These are phyloP conservation scores for Temnothorax nylanderi DNA, from an alignment of 1,140 invertebrate genomes.

Conservation along the genomic window DNA sequence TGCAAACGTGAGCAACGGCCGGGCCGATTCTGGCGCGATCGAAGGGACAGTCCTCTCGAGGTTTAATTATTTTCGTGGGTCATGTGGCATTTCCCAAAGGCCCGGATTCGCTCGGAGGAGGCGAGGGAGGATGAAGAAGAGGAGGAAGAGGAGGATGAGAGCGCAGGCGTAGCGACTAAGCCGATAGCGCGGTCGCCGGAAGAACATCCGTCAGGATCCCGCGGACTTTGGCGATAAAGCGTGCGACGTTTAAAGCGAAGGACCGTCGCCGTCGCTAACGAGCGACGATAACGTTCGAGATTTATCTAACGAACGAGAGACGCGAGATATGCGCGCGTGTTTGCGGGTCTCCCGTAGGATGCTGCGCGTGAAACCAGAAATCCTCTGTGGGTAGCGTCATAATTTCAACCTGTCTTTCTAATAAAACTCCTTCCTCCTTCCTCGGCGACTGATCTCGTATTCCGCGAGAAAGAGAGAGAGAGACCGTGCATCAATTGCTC, in stretches of 20 bases:
- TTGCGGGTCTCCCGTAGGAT: neutral
- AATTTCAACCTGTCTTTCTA: neutral
- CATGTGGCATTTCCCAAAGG: conserved; percentile 4
- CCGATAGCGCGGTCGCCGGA: conserved; percentile 50
- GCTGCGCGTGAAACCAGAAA: neutral
- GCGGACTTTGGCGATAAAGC: conserved; percentile 43
- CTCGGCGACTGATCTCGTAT: neutral
- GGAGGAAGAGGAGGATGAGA: neutral
- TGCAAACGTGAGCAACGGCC: neutral
- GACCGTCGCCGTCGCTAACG: conserved; percentile 35
- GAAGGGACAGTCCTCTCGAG: neutral
- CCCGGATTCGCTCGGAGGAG: neutral
- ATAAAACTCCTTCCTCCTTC: neutral
- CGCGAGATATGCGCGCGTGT: neutral
- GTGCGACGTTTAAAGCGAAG: conserved; percentile 25
- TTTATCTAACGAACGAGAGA: conserved; percentile 46
- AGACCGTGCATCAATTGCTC: neutral
- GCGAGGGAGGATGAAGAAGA: neutral
- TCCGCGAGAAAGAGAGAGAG: neutral
- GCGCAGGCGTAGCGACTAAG: conserved; percentile 23
- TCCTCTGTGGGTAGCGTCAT: neutral
- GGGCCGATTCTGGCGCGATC: neutral
- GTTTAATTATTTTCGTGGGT: conserved; percentile 48
- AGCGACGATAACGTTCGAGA: conserved; percentile 36
- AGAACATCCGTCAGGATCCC: conserved; percentile 56